Evolutionary conservation across 1,140 invertebrate genomes (phyloP), one percentile per base, ranked within the genome.

Genomic region (Drosophila bifasciata): DNA sequence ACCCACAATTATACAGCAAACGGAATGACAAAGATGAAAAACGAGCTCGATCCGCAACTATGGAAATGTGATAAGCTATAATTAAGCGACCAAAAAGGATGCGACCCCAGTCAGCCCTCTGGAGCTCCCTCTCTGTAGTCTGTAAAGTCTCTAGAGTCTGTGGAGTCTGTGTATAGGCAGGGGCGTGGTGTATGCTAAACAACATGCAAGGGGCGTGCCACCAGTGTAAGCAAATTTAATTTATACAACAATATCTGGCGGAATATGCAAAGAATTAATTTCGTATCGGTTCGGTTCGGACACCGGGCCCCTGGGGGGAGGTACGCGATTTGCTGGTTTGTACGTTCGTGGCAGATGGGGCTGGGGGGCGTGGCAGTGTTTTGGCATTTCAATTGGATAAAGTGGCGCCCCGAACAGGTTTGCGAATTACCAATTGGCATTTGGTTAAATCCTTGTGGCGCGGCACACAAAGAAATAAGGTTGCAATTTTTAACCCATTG

Each of bases 51-150:
- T 88, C 62, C 66, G 50, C 70, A 52, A 48, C 83, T 89, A 89
- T 89, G 86, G 86, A 86, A 89, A 89, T 89, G 71, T 85, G 86
- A 89, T 89, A 89, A 89, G 80, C 85, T 89, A 89, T 89, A 89
- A 89, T 89, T 89, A 89, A 89, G 80, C 75, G 64, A 21, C 58
- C 50, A 48, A 77, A 81, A 81, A 80, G 78, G 78, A 80, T 76
- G 52, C 69, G 16, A 11, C 32, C 28, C 49, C 17, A 15, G 17
- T n/a, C n/a, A n/a, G n/a, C n/a, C n/a, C n/a, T n/a, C n/a, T n/a
- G n/a, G n/a, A n/a, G n/a, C n/a, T n/a, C n/a, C n/a, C n/a, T n/a
- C n/a, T n/a, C n/a, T n/a, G n/a, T n/a, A n/a, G n/a, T 50, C 17
- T 44, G 41, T 60, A 28, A 16, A 13, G 11, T 17, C 39, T 6